Evolutionary conservation across 2,888 invertebrate species (phyloP).

Genomic region (Dichetophora obliterata): DNA sequence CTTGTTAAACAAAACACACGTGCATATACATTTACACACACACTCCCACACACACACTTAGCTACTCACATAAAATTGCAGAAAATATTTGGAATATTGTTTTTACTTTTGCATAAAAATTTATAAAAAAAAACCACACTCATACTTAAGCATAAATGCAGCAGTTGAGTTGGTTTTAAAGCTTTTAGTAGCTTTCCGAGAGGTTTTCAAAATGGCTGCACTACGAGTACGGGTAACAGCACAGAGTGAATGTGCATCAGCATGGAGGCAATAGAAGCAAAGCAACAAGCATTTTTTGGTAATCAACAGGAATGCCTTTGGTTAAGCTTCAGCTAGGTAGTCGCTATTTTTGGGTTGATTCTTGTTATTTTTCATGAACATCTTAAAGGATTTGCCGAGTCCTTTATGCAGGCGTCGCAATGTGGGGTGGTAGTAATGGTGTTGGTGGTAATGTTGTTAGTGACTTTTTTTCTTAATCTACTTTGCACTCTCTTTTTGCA

Average conservation of each 20-base stretch:
- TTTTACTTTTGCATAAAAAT: constrained; percentile 19
- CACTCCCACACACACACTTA: not conserved
- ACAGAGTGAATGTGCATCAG: not conserved
- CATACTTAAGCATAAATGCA: not conserved
- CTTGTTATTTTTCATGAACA: not conserved
- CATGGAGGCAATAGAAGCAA: not conserved
- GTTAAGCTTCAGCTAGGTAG: not conserved
- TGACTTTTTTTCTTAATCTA: not conserved
- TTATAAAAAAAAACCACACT: not conserved
- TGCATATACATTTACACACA: too few relatives aligned
- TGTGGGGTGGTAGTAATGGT: not conserved
- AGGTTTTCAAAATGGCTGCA: not conserved
- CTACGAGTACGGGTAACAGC: not conserved
- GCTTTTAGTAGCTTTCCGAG: constrained; percentile 1
- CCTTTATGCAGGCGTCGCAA: not conserved
- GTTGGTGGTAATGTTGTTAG: not conserved
- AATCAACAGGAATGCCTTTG: constrained; percentile 20
- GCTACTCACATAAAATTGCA: not conserved
- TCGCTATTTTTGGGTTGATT: not conserved
- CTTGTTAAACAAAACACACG: not conserved
- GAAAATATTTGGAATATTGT: not conserved
- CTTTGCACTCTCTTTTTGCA: not conserved
- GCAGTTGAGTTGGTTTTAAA: not conserved
- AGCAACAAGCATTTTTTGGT: constrained; percentile 8
- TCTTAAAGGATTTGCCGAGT: constrained; percentile 1